Conservation (phyloP, 2,888 invertebrate genomes). For the Hydraecia micacea region DNA sequence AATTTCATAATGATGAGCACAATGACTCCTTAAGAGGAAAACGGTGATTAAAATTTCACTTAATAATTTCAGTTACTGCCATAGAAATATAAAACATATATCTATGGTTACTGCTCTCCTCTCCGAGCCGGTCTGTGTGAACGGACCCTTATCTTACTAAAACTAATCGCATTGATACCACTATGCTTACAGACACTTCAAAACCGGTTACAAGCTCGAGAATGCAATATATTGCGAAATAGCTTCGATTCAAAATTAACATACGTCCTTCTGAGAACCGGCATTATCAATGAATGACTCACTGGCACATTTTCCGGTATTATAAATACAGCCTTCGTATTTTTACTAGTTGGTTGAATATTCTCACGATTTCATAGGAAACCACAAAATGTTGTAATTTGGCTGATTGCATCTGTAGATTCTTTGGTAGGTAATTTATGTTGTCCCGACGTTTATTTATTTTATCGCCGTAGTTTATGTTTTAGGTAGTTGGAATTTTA, state of each 20-base stretch:
- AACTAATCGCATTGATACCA: neutral
- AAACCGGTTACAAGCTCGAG: slow-evolving; percentile 36
- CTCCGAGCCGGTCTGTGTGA: no score
- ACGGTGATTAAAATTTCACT: no score
- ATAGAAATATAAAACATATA: no score
- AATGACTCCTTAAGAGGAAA: no score
- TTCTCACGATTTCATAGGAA: slow-evolving; percentile 26
- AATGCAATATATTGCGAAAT: slow-evolving; percentile 45
- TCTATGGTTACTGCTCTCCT: no score
- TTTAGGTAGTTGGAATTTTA: neutral
- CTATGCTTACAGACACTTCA: neutral
- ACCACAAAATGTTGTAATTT: slow-evolving; percentile 22
- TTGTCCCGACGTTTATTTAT: neutral
- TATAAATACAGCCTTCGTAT: slow-evolving; percentile 29
- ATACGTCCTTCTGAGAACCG: slow-evolving; percentile 55
- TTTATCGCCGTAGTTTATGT: neutral
- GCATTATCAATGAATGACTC: slow-evolving; percentile 45
- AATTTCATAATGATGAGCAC: no score
- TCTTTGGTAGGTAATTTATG: slow-evolving; percentile 5
- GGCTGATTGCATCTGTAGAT: slow-evolving; percentile 20
- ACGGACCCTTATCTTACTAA: neutral
- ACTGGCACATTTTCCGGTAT: slow-evolving; percentile 29
- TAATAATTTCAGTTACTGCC: no score
- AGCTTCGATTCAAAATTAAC: slow-evolving; percentile 34
- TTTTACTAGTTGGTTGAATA: slow-evolving; percentile 36